Evolutionary conservation across 2,888 invertebrate genomes (phyloP), one percentile per base, ranked within the genome.

Genomic region (Cheilosia impressa): DNA sequence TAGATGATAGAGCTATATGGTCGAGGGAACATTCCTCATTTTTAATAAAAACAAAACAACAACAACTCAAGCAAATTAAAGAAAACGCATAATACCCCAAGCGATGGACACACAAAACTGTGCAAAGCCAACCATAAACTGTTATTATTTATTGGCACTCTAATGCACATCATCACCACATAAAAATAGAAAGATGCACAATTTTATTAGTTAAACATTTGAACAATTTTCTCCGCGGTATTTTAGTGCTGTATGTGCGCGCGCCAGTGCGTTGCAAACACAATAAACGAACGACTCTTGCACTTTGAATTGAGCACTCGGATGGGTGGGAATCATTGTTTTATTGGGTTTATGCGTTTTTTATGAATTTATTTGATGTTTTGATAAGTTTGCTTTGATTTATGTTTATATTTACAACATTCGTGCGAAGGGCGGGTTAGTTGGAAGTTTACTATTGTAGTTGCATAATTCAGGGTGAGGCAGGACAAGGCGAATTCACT

Each of bases 101-200:
- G 62, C 52, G 57, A 73, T 79, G 83, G 52, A 83, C 84, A 75
- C 57, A 76, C 68, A 52, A 24, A 75, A 84, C 69, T 76, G 60
- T 60, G 66, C 69, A 79, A 80, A 79, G 65, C 38, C 68, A 24
- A 19, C 34, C 65, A 84, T 84, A 79, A 84, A 84, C 45, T 68
- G 45, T 58, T 60, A 55, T 75, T 75, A 84, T 84, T 84, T 84
- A 84, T 84, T 79, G 50, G 84, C 75, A 65, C 65, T 84, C 71
- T 55, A 79, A 84, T 79, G 53, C 65, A 65, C 75, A 66, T 84
- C 84, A 80, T 65, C 84, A 69, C 17, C 71, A 69, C 65, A 84
- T 79, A 79, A 65, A 84, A 84, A 69, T 65, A 71, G 47, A 80
- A 68, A 79, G 65, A 84, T 69, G 84, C 79, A 75, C 68, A 73